Conservation (phyloP, 2,888 invertebrate species). For the Lampropteryx suffumata region DNA sequence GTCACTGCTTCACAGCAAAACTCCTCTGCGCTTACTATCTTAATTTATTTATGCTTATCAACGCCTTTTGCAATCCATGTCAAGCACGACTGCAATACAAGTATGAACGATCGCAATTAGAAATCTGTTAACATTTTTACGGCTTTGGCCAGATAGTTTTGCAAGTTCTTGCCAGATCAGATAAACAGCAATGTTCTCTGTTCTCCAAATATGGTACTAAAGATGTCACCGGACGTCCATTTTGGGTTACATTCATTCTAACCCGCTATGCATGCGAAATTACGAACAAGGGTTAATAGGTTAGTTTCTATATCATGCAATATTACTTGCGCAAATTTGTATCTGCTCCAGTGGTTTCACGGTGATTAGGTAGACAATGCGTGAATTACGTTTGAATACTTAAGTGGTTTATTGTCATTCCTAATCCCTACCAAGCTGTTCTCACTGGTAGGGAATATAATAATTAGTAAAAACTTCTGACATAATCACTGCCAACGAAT, state of each 20-base stretch:
- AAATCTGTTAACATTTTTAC: conserved; percentile 5
- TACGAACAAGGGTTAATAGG: conserved; percentile 31
- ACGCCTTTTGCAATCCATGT: conserved; percentile 21
- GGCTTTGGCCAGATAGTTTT: neutral
- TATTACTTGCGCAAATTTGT: conserved; percentile 40
- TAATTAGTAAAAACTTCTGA: no score
- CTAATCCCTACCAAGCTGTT: no score
- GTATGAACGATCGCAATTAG: neutral
- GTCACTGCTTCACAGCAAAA: conserved; percentile 38
- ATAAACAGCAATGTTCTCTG: conserved; percentile 51
- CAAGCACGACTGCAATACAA: conserved; percentile 9
- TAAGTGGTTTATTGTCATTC: no score
- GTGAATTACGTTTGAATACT: conserved; percentile 21
- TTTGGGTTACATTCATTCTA: conserved; percentile 50
- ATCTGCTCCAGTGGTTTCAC: conserved; percentile 34
- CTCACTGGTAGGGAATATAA: no score
- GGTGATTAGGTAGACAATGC: conserved; percentile 20
- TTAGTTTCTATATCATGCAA: conserved; percentile 34
- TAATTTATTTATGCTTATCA: conserved; percentile 20
- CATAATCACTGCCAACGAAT: conserved; percentile 4
- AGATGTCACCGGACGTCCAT: conserved; percentile 36
- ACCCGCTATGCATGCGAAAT: conserved; percentile 44
- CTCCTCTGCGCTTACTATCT: conserved; percentile 23
- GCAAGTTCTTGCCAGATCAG: conserved; percentile 39
- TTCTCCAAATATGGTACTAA: conserved; percentile 46